Base-by-base conservation (phyloP, 2,797 vertebrate species). In the Hipposideros larvatus region DNA sequence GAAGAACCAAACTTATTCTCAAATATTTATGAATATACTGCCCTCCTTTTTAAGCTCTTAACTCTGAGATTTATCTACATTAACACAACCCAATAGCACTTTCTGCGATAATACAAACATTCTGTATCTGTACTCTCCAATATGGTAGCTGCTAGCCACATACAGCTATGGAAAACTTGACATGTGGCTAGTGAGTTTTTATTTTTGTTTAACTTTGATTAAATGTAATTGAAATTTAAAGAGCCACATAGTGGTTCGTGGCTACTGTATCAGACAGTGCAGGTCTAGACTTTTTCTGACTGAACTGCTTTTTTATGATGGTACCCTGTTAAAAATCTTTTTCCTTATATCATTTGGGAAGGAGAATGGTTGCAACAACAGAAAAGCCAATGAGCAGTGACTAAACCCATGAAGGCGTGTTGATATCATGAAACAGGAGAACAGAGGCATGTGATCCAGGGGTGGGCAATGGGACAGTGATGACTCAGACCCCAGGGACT, bases 151-250 rank as follows among this genome's bases (percentile, higher is more conserved):
- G 24, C 15, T 24, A 28, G 37, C 21, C 24, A 61, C 55, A 31
- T 43, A 63, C 48, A 24, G 3, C 73, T 88, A 9, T 55, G 73
- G 41, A 82, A 80, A 90, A 63, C 48, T 51, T 46, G 59, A 75
- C 80, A 57, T 75, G 48, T 90, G 24, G 2, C n/a, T 18, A 34
- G 28, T 77, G 13, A 87, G 37, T 37, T 90, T 79, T 73, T 21
- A 15, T 66, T 84, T 75, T 85, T 37, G 77, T 46, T 55, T 66
- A 51, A 59, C 34, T 55, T 73, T 46, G 89, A 34, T 68, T 89
- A 71, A 84, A 87, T 78, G 16, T 65, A 79, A 80, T 95, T 43
- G 78, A 85, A 79, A 87, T 61, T 51, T 71, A 28, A 79, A 65
- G 0, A 86, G 73, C 15, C 73, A 18, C 11, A 0, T 83, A 43